Evolutionary conservation across 23 tunicate genomes (phyloP).

Genomic region (Botrylloides violaceus): DNA sequence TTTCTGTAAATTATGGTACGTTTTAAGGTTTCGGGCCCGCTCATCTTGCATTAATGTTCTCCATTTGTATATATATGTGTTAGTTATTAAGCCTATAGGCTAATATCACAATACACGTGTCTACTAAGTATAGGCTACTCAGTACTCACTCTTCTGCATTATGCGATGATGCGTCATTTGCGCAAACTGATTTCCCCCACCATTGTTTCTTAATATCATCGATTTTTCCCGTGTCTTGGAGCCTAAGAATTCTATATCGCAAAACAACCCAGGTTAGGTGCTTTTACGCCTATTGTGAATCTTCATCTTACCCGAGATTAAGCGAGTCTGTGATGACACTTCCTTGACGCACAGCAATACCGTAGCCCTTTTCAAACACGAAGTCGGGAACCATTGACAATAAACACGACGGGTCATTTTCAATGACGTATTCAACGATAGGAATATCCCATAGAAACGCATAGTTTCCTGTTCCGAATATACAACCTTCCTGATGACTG

Average conservation of each 20-base stretch:
- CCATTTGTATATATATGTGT: too few relatives aligned
- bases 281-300: too few relatives aligned
- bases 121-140: too few relatives aligned
- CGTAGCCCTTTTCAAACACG: conserved; percentile 63
- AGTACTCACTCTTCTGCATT: too few relatives aligned
- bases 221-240: conserved; percentile 60
- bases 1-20: too few relatives aligned
- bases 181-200: conserved; percentile 29
- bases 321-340: conserved; percentile 45
- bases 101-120: too few relatives aligned
- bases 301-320: conserved; percentile 35
- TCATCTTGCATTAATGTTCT: too few relatives aligned
- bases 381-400: conserved; percentile 44
- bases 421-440: conserved; percentile 52
- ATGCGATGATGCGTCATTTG: background rate
- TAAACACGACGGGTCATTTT: conserved; percentile 50
- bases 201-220: conserved; percentile 39
- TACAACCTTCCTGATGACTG: too few relatives aligned
- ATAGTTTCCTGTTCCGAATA: conserved; percentile 64
- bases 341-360: conserved; percentile 56
- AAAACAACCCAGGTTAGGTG: too few relatives aligned
- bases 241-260: conserved; percentile 54
- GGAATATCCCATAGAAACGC: conserved; percentile 85
- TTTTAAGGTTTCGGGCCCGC: too few relatives aligned
- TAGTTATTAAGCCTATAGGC: too few relatives aligned